Conservation (phyloP, 2,888 invertebrate species). For the Chymomyza amoena region DNA sequence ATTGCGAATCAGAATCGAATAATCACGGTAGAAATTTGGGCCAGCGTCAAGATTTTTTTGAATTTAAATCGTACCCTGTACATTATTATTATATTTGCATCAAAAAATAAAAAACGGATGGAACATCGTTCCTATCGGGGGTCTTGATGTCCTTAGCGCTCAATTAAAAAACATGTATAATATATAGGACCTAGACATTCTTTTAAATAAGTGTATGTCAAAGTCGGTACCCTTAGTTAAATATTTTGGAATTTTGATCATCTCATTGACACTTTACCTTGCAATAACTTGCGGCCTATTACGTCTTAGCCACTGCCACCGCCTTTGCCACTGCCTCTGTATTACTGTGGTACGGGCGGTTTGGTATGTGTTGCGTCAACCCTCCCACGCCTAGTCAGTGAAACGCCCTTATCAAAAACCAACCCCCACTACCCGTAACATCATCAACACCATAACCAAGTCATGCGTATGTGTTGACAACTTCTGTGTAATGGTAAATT, state of each 20-base stretch:
- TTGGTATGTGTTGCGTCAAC: constrained; percentile 34
- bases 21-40: too few relatives aligned
- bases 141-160: too few relatives aligned
- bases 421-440: constrained; percentile 26
- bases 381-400: constrained; percentile 1
- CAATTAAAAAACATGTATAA: too few relatives aligned
- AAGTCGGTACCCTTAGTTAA: background rate
- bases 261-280: background rate
- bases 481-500: constrained; percentile 71
- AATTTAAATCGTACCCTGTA: too few relatives aligned
- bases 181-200: too few relatives aligned
- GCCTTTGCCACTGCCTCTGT: constrained; percentile 29
- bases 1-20: too few relatives aligned
- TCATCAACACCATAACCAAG: background rate
- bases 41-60: too few relatives aligned
- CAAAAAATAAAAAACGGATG: too few relatives aligned
- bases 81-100: too few relatives aligned
- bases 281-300: constrained; percentile 71
- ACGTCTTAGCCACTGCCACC: constrained; percentile 15
- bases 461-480: constrained; percentile 61
- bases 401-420: background rate
- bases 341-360: constrained; percentile 11
- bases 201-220: background rate
- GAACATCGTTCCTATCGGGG: too few relatives aligned
- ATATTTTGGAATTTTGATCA: background rate